Evolutionary conservation across 1,140 invertebrate species (phyloP).

Genomic region (Lucilia sericata): DNA sequence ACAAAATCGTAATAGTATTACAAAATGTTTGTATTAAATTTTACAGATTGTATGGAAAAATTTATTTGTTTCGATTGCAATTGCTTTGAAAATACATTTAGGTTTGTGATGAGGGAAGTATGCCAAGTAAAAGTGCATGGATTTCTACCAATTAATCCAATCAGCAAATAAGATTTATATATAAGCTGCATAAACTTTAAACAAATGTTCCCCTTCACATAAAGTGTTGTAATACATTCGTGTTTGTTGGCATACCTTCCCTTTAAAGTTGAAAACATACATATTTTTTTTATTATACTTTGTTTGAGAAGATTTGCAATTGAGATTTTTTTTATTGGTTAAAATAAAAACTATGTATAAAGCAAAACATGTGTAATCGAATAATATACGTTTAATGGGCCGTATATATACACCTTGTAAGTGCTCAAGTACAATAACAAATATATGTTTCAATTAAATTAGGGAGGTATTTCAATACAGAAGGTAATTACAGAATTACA

Average conservation of each 20-base stretch:
- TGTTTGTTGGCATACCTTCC: constrained; percentile 10
- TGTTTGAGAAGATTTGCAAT: not conserved
- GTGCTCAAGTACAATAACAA: not conserved
- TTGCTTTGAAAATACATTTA: not conserved
- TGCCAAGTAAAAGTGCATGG: not conserved
- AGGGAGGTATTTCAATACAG: not conserved
- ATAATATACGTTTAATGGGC: not conserved
- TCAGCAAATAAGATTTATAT: not conserved
- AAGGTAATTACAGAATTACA: too few relatives aligned
- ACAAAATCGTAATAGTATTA: not conserved
- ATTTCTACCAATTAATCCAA: too few relatives aligned
- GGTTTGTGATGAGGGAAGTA: not conserved
- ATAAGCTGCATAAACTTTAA: not conserved
- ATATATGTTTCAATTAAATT: not conserved
- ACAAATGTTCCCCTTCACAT: too few relatives aligned
- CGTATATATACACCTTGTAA: not conserved
- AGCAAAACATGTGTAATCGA: not conserved
- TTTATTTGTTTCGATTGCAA: not conserved
- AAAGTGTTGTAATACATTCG: too few relatives aligned
- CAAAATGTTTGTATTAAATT: not conserved
- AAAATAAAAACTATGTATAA: not conserved
- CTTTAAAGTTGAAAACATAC: not conserved
- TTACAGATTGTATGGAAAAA: not conserved
- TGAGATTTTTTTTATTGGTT: not conserved
- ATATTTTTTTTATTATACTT: not conserved